Evolutionary conservation across 1,140 invertebrate genomes (phyloP), one percentile per base, ranked within the genome.

Genomic region (Eriosoma lanigerum): DNA sequence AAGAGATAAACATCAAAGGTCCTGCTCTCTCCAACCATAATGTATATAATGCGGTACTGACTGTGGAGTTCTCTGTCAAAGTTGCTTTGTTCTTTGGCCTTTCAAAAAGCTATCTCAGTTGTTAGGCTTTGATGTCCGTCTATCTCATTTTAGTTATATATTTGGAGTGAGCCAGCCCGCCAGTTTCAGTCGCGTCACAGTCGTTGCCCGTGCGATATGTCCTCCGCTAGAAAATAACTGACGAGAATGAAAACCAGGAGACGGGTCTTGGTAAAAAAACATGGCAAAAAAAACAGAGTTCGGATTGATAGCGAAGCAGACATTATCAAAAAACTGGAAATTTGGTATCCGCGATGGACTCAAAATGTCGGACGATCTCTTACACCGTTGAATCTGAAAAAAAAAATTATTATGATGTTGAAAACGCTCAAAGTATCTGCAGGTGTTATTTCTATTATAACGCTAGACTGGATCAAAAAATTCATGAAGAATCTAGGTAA

Each of bases 161-260:
- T 78, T 78, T 78, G 56, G 75, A 62, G 75, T 78, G 75, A 78
- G 54, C 38, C 38, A 46, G 56, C 56, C 75, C 56, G 75, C 75
- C 75, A 78, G 75, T 78, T 78, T 78, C 75, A 78, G 75, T 78
- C 75, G 75, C 56, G 38, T 78, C 56, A 60, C 75, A 78, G 75
- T 78, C 75, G 75, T 78, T 56, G 75, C 19, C 44, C 75, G 75
- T 62, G 75, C 56, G 75, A 78, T 78, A 78, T 78, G 75, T 78
- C 56, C 56, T 56, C 38, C 24, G 75, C 38, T 78, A 26, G 52
- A 15, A 62, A 78, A 21, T 60, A 60, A 78, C 75, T 3, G 38
- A 62, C 9, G 54, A 78, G 21, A 9, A 78, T 78, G 56, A 78
- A 78, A 78, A 21, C 75, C 58, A 78, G 38, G 17, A 46, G 38